Evolutionary conservation across 2,888 invertebrate genomes (phyloP), one percentile per base, ranked within the genome.

Genomic region (Latheticus oryzae): DNA sequence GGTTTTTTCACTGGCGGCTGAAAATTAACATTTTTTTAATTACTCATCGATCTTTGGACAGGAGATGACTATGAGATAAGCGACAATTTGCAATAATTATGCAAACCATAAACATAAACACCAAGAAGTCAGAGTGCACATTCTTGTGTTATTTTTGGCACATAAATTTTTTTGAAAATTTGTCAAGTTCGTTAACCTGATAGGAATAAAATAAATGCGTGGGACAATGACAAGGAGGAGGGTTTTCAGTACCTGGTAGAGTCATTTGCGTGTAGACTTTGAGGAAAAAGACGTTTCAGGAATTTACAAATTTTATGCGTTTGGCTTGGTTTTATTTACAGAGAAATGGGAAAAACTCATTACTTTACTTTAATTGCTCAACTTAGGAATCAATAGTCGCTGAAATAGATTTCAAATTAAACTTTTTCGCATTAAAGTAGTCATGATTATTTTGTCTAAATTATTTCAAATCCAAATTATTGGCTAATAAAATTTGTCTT

Each of bases 1-100:
- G 61, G 73, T 58, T 75, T 76, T 64, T 75, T 76, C 48, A 72
- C 64, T 35, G 76, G 67, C 53, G 73, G 71, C 78, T 78, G 68
- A 3, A 73, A 76, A 52, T 1, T n/a, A 3, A 33, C n/a, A 8
- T 17, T 33, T 47, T 21, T 16, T 16, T 30, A 5, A 30, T 30
- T 30, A 30, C 2, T 30, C 30, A 30, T 24, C 8, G 9, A 11
- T 3, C 45, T 45, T 45, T 45, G 45, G 5, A 16, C 35, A n/a
- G 9, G 17, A 17, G 8, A 32, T 32, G 13, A 32, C 13, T 19
- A 24, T 26, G 11, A 5, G 45, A 45, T 19, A 19, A 43, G 15
- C 9, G 16, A n/a, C 4, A 43, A 26, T 43, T 43, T 28, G 42
- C 17, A 43, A 43, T 26, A 17, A 33, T 12, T 17, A n/a, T 9